Percentiles rank a stretch among this genome's conserved stretches.
These are phyloP conservation scores for Zapornia atra DNA, from an alignment of 2,113 vertebrate species.

Conservation along the genomic window DNA sequence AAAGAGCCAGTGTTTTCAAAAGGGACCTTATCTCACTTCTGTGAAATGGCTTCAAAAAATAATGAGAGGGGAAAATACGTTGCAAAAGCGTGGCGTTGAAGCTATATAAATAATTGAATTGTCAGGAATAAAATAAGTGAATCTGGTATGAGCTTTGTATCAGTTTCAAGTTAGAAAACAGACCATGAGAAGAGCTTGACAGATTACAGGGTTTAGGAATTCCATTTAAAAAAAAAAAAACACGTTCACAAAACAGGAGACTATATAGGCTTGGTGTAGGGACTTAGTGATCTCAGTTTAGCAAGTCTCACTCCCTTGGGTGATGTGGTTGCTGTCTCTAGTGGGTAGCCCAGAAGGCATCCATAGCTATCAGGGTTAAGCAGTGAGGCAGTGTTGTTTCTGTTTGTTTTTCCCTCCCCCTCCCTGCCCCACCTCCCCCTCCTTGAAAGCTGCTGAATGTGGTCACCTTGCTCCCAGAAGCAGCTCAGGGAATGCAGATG, in stretches of 20 bases:
- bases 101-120: background rate
- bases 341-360: background rate
- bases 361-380: accelerated
- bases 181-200: background rate
- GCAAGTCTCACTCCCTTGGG: accelerated
- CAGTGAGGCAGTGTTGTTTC: background rate
- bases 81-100: background rate
- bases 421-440: too few species aligned
- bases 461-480: accelerated
- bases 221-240: too few species aligned
- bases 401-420: background rate
- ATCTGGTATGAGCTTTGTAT: background rate
- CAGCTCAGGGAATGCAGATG: accelerated
- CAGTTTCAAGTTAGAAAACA: background rate
- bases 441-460: too few species aligned
- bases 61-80: background rate
- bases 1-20: slow-evolving; percentile 36
- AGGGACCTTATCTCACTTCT: background rate
- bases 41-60: slow-evolving; percentile 32
- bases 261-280: background rate
- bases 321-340: accelerated
- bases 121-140: background rate
- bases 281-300: background rate
- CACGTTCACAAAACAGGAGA: background rate
- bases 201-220: background rate